These are phyloP conservation scores for Andrena praecox DNA, from an alignment of 2,888 invertebrate species.

Conservation along the genomic window DNA sequence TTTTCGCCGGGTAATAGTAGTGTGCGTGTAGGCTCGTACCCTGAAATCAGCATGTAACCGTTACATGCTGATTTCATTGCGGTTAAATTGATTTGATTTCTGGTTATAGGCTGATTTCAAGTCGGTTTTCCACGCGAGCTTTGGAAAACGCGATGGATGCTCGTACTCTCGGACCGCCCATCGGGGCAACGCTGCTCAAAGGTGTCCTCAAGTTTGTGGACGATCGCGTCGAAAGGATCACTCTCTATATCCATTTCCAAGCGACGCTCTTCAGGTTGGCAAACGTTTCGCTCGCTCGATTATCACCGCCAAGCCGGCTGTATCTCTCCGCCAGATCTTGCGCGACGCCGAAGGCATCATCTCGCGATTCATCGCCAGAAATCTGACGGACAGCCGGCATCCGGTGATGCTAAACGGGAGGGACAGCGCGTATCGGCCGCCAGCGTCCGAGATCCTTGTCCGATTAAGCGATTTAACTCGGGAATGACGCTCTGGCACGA, in stretches of 20 bases:
- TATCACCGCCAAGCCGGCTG: constrained; percentile 64
- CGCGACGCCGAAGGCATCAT: constrained; percentile 42
- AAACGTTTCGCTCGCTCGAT: constrained; percentile 75
- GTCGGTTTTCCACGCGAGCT: no score
- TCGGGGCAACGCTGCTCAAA: no score
- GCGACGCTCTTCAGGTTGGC: constrained; percentile 5
- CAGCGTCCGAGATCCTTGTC: constrained; percentile 48
- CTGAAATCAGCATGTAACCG: no score
- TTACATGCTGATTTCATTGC: no score
- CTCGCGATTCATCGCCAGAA: constrained; percentile 60
- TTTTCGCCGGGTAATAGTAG: no score
- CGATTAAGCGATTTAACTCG: constrained; percentile 56
- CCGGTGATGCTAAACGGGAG: constrained; percentile 59
- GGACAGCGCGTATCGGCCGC: constrained; percentile 36
- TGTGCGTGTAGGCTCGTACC: no score
- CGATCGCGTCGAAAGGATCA: neutral
- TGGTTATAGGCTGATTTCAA: no score
- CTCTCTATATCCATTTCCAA: neutral
- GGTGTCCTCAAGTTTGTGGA: neutral
- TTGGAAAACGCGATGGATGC: no score
- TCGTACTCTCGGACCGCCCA: no score
- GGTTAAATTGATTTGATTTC: no score
- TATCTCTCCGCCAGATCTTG: constrained; percentile 56
- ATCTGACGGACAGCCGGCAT: constrained; percentile 59
- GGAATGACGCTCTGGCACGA: constrained; percentile 19